phyloP scores from a whole-genome alignment of 2,888 invertebrate genomes.

The Drosophila pseudotalamancana region DNA sequence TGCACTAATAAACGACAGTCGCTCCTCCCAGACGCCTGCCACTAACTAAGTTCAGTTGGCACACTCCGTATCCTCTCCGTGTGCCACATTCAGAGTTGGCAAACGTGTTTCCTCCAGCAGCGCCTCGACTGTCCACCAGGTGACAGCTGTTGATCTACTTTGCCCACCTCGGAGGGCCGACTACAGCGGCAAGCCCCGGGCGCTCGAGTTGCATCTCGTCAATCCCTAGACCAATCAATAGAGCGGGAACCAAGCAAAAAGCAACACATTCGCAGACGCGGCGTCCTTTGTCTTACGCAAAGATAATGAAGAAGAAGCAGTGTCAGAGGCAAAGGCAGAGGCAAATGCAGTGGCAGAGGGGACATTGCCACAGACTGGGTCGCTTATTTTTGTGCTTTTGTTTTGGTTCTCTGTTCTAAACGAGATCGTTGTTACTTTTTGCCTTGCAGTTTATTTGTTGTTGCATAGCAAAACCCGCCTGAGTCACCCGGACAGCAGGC shows the following conservation, averaged over 20 bases:
- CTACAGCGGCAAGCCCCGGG: conserved; percentile 19
- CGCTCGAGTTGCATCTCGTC: conserved; percentile 8
- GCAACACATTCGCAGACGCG: conserved; percentile 33
- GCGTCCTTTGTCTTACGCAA: no score
- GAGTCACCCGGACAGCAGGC: conserved; percentile 35
- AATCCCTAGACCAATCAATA: conserved; percentile 12
- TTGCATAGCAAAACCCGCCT: conserved; percentile 37
- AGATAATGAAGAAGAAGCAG: no score
- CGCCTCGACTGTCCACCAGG: background rate
- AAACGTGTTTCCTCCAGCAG: conserved; percentile 35
- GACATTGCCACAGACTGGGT: conserved; percentile 39
- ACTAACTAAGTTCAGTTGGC: conserved; percentile 7
- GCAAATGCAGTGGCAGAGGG: no score
- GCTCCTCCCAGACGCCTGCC: conserved; percentile 3
- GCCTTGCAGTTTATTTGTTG: conserved; percentile 1
- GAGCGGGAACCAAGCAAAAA: conserved; percentile 12
- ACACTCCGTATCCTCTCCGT: conserved; percentile 18
- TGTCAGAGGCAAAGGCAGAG: no score
- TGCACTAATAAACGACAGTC: conserved; percentile 65
- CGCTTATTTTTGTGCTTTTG: conserved; percentile 78
- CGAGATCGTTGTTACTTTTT: conserved; percentile 14
- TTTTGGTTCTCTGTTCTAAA: conserved; percentile 72
- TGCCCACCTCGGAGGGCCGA: conserved; percentile 17
- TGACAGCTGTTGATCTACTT: conserved; percentile 58
- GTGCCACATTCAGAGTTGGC: conserved; percentile 1